Evolutionary conservation across 1,140 invertebrate species (phyloP).

Genomic region (Oreohelix idahoensis): DNA sequence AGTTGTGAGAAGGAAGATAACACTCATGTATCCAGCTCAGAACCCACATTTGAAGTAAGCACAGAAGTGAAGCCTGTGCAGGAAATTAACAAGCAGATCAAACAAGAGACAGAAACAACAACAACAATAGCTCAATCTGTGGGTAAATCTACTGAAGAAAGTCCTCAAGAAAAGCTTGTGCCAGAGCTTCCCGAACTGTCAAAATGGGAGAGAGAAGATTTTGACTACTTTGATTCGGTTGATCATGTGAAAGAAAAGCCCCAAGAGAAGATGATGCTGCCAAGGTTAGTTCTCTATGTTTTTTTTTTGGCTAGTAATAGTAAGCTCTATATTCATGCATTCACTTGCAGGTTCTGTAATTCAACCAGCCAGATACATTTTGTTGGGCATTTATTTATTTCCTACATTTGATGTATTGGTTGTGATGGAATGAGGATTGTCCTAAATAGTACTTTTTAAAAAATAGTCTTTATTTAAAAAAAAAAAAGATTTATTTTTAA

Average conservation of each 20-base stretch:
- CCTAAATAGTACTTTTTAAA: too few species aligned
- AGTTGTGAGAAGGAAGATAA: not conserved
- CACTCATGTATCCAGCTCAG: not conserved
- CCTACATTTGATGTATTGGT: too few species aligned
- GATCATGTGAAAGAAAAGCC: constrained; percentile 39
- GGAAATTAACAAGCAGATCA: not conserved
- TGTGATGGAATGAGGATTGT: too few species aligned
- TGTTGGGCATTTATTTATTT: too few species aligned
- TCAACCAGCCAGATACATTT: too few species aligned
- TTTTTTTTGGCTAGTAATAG: too few species aligned
- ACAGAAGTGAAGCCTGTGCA: not conserved
- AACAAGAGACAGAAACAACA: not conserved
- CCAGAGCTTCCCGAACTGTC: constrained; percentile 80
- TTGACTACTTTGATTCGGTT: constrained; percentile 43
- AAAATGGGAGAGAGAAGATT: constrained; percentile 89
- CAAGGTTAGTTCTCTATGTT: constrained; percentile 58
- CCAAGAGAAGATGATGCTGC: constrained; percentile 54
- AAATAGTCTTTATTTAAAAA: too few species aligned
- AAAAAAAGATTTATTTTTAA: too few species aligned
- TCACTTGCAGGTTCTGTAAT: too few species aligned
- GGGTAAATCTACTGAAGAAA: not conserved
- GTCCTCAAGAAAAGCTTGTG: not conserved
- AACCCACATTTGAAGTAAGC: constrained; percentile 22
- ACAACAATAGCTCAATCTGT: not conserved
- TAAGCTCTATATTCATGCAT: too few species aligned